These are phyloP conservation scores for Oncorhynchus keta DNA, from an alignment of 2,113 vertebrate genomes.

Conservation along the genomic window DNA sequence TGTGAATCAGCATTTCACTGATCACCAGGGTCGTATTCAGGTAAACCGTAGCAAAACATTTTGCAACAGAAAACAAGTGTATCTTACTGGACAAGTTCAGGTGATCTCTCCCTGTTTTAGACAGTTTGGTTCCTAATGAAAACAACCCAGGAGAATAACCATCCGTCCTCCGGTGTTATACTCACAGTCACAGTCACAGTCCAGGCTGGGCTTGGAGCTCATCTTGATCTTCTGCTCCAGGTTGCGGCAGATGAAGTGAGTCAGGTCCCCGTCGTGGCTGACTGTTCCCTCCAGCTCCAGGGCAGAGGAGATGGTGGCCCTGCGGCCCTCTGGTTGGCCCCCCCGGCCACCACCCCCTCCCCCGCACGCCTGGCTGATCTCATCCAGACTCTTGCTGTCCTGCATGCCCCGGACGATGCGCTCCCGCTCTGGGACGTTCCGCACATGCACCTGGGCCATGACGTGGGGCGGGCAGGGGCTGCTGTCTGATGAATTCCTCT, in stretches of 20 bases:
- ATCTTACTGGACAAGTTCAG: background rate
- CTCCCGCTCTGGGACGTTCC: constrained; percentile 57
- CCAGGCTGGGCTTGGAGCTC: constrained; percentile 80
- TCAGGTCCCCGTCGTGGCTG: constrained; percentile 80
- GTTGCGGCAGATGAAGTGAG: constrained; percentile 87
- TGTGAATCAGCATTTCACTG: no score
- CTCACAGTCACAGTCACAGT: constrained; percentile 77
- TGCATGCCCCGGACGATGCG: constrained; percentile 75
- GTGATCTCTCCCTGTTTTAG: no score
- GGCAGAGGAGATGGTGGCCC: constrained; percentile 82
- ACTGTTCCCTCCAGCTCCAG: constrained; percentile 82
- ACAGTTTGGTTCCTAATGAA: no score
- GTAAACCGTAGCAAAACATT: no score
- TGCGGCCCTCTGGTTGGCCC: constrained; percentile 74
- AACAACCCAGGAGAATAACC: no score
- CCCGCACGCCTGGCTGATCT: constrained; percentile 80
- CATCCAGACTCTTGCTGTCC: constrained; percentile 87
- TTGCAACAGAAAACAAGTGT: background rate
- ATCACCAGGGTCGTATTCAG: no score
- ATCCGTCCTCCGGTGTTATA: constrained; percentile 40
- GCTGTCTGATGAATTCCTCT: constrained; percentile 56
- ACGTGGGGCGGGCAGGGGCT: constrained; percentile 71
- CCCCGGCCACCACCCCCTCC: constrained; percentile 65
- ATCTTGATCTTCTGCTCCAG: constrained; percentile 90
- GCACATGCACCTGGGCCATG: constrained; percentile 81